phyloP scores from a whole-genome alignment of 2,113 vertebrate species.

The Scortum barcoo region DNA sequence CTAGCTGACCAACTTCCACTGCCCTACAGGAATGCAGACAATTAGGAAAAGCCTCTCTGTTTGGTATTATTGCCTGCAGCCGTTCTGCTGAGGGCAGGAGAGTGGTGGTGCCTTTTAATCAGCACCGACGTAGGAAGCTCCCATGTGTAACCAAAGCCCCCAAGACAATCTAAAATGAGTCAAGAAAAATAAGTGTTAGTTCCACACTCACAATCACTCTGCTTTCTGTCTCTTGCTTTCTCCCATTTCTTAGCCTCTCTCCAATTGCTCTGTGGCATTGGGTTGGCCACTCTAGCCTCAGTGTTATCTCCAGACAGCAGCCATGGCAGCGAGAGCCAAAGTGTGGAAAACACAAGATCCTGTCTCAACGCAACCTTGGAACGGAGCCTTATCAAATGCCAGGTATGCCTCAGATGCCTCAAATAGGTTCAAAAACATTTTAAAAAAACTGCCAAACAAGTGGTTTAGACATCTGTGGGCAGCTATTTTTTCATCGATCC shows the following conservation, averaged over 20 bases:
- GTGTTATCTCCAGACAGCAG: slow-evolving; percentile 77
- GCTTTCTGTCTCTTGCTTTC: slow-evolving; percentile 39
- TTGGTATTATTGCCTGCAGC: slow-evolving; percentile 70
- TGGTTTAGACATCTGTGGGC: slow-evolving; percentile 45
- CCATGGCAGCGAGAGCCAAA: slow-evolving; percentile 44
- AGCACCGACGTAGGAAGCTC: slow-evolving; percentile 65
- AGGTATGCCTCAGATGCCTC: slow-evolving; percentile 42
- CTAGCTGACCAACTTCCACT: slow-evolving; percentile 59
- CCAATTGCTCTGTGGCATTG: slow-evolving; percentile 45
- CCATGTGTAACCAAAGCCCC: slow-evolving; percentile 74
- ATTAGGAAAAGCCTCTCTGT: slow-evolving; percentile 67
- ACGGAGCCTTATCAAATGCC: slow-evolving; percentile 62
- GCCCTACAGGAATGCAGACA: slow-evolving; percentile 79
- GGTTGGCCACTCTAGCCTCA: slow-evolving; percentile 46
- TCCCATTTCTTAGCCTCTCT: slow-evolving; percentile 31
- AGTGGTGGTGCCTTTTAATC: slow-evolving; percentile 78
- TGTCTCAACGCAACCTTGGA: slow-evolving; percentile 57
- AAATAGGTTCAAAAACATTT: slow-evolving; percentile 35
- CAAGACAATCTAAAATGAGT: slow-evolving; percentile 72
- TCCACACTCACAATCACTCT: slow-evolving; percentile 24
- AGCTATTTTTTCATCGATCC: slow-evolving; percentile 22
- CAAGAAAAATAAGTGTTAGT: slow-evolving; percentile 58
- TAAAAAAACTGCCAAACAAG: slow-evolving; percentile 11
- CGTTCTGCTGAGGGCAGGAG: slow-evolving; percentile 55
- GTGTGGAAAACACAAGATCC: slow-evolving; percentile 52